These are phyloP conservation scores for Drosophila emarginata DNA, from an alignment of 2,888 invertebrate genomes.

Conservation along the genomic window DNA sequence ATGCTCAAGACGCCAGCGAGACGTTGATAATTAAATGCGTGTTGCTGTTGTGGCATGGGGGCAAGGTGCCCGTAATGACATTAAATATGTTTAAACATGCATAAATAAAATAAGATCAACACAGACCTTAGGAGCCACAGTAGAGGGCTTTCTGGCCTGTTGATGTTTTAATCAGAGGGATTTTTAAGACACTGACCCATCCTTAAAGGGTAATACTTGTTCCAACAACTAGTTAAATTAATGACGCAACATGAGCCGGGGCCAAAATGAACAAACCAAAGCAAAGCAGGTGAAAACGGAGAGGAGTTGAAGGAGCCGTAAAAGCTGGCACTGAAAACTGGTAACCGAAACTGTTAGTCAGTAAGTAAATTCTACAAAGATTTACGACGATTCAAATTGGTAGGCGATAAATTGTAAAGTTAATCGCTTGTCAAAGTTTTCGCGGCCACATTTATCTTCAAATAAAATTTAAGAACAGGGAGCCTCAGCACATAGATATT, in stretches of 20 bases:
- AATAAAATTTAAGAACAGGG: conserved; percentile 33
- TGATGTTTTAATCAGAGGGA: conserved; percentile 73
- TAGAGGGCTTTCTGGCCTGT: conserved; percentile 25
- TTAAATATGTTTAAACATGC: conserved; percentile 78
- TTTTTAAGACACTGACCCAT: conserved; percentile 63
- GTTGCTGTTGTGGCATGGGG: conserved; percentile 54
- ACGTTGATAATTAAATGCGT: conserved; percentile 71
- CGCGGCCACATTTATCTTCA: conserved; percentile 69
- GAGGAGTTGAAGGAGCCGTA: not conserved
- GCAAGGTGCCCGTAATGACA: conserved; percentile 70
- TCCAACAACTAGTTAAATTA: conserved; percentile 77
- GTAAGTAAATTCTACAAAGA: conserved; percentile 41
- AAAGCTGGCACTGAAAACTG: not conserved
- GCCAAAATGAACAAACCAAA: conserved; percentile 15
- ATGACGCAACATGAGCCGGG: conserved; percentile 70
- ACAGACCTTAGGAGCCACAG: conserved; percentile 15
- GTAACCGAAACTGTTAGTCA: conserved; percentile 19
- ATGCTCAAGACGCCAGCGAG: conserved; percentile 56
- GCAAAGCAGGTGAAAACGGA: not conserved
- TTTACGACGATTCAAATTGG: conserved; percentile 66
- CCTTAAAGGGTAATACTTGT: conserved; percentile 50
- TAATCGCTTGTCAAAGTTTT: conserved; percentile 76
- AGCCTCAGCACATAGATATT: conserved; percentile 30
- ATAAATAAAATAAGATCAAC: conserved; percentile 62
- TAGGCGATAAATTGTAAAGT: conserved; percentile 73